These are phyloP conservation scores for Orchesella cincta DNA, from an alignment of 1,140 invertebrate genomes.

Conservation along the genomic window DNA sequence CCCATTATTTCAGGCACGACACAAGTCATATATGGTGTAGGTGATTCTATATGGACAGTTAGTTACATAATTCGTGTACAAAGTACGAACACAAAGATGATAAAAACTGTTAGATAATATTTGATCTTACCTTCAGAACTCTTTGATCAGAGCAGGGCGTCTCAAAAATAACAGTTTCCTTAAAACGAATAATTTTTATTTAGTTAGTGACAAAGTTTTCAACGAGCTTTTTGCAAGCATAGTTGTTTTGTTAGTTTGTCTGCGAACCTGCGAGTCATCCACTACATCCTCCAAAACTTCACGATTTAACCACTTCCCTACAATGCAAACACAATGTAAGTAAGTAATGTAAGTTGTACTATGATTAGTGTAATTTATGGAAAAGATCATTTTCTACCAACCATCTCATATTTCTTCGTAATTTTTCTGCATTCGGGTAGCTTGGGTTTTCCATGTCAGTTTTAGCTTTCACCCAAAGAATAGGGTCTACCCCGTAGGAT, in stretches of 20 bases:
- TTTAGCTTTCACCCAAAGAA: slow-evolving; percentile 31
- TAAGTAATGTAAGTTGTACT: too few relatives aligned
- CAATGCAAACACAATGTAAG: too few relatives aligned
- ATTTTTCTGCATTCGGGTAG: slow-evolving; percentile 8
- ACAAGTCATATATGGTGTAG: slow-evolving; percentile 34
- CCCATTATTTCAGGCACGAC: slow-evolving; percentile 38
- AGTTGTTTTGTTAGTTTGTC: neutral
- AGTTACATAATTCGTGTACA: neutral
- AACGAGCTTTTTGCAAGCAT: too few relatives aligned
- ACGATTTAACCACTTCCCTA: slow-evolving; percentile 24
- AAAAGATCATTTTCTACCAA: too few relatives aligned
- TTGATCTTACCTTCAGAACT: too few relatives aligned
- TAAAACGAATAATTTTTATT: too few relatives aligned
- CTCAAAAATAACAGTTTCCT: too few relatives aligned
- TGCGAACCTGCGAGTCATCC: slow-evolving; percentile 7
- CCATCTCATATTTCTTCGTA: slow-evolving; percentile 21
- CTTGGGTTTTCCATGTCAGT: neutral
- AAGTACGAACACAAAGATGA: too few relatives aligned
- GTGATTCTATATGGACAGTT: neutral
- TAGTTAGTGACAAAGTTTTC: too few relatives aligned
- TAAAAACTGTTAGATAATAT: too few relatives aligned
- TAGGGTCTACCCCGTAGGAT: slow-evolving; percentile 19
- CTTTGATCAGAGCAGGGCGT: too few relatives aligned
- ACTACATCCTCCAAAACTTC: slow-evolving; percentile 5
- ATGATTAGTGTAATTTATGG: too few relatives aligned